Conservation (phyloP, 2,888 invertebrate genomes). For the Physocephala rufipes region DNA sequence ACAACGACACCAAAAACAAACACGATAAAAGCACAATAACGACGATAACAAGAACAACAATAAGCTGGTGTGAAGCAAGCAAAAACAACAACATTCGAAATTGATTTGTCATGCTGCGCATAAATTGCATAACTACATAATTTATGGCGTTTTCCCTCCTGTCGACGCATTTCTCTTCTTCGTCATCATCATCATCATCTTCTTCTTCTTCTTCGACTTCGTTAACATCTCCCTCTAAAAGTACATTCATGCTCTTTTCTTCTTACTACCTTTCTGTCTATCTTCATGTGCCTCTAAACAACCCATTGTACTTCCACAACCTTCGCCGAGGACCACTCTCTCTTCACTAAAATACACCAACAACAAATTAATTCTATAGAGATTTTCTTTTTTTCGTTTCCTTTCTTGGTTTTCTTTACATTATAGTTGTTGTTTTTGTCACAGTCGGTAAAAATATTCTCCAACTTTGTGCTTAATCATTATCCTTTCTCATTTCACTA, state of each 20-base stretch:
- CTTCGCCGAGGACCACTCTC: too few relatives aligned
- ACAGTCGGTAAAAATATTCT: neutral
- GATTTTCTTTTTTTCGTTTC: too few relatives aligned
- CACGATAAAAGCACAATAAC: slow-evolving; percentile 6
- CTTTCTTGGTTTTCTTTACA: neutral
- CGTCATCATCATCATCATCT: neutral
- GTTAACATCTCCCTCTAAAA: neutral
- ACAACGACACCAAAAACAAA: slow-evolving; percentile 17
- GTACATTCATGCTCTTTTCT: too few relatives aligned
- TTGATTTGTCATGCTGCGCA: slow-evolving; percentile 58
- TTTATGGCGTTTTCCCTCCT: slow-evolving; percentile 24
- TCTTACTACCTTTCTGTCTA: too few relatives aligned
- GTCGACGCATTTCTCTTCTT: neutral
- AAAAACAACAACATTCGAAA: slow-evolving; percentile 37
- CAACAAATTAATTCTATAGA: too few relatives aligned
- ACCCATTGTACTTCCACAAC: too few relatives aligned
- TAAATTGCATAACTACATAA: slow-evolving; percentile 59
- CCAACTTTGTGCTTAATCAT: neutral
- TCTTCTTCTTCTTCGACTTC: neutral
- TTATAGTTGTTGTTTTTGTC: neutral
- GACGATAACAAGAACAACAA: slow-evolving; percentile 12
- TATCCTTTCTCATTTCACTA: neutral
- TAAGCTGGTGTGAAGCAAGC: too few relatives aligned
- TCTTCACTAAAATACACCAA: too few relatives aligned
- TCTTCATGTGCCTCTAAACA: too few relatives aligned